Conservation (phyloP, 2,113 vertebrate species). For the Eidolon helvum region DNA sequence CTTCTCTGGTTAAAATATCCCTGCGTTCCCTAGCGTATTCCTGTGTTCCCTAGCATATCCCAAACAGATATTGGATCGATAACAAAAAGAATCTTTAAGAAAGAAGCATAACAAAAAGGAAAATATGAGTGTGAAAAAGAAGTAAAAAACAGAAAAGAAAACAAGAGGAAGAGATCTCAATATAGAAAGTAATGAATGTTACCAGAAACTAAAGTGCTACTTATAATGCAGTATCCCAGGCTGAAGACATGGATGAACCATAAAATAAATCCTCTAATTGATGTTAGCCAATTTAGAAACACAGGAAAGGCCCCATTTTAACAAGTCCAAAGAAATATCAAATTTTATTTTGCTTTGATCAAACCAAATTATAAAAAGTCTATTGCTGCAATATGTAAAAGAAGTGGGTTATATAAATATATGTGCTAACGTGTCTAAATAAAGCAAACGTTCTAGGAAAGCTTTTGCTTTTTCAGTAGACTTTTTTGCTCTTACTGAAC, state of each 20-base stretch:
- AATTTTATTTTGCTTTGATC: slow-evolving; percentile 17
- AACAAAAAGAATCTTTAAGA: slow-evolving; percentile 29
- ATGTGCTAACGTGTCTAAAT: background rate
- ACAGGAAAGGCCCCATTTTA: background rate
- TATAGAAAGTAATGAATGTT: background rate
- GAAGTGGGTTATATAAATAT: background rate
- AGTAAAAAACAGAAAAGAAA: background rate
- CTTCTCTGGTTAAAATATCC: slow-evolving; percentile 14
- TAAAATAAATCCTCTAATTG: background rate
- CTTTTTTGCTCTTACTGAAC: background rate
- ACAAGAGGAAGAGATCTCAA: background rate
- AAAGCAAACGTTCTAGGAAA: slow-evolving; percentile 30
- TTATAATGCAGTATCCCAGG: background rate
- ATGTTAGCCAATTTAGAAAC: slow-evolving; percentile 3
- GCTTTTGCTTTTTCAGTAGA: background rate
- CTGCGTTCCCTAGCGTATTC: background rate
- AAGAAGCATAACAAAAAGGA: background rate
- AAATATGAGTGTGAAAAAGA: background rate
- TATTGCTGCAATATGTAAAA: background rate
- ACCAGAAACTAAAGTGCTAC: background rate
- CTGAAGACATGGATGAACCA: background rate
- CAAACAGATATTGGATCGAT: slow-evolving; percentile 7
- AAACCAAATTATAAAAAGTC: slow-evolving; percentile 2
- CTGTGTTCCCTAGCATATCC: background rate
- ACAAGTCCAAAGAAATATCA: background rate